Conservation (phyloP, 2,888 invertebrate species). For the Biston stratarius region DNA sequence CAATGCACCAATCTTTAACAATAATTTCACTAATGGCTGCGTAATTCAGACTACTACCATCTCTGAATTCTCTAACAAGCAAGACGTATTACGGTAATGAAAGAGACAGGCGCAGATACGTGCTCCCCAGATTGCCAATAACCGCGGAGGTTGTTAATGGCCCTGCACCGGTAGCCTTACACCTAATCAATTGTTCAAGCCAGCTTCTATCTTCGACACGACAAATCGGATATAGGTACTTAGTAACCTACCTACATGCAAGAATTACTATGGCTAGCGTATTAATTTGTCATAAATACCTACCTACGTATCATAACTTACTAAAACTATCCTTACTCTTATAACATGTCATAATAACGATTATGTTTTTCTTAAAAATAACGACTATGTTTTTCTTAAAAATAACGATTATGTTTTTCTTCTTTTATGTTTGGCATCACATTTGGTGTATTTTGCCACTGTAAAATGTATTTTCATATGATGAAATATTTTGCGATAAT, state of each 20-base stretch:
- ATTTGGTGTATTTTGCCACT: no score
- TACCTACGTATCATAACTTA: no score
- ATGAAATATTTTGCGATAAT: no score
- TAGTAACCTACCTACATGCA: neutral
- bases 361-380: no score
- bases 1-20: neutral
- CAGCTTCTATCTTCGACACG: conserved; percentile 12
- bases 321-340: no score
- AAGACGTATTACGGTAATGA: conserved; percentile 29
- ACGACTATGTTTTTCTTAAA: no score
- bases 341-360: no score
- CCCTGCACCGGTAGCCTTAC: conserved; percentile 53
- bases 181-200: conserved; percentile 61
- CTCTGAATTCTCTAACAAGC: conserved; percentile 23
- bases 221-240: conserved; percentile 5
- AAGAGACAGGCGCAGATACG: conserved; percentile 23
- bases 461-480: no score
- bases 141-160: conserved; percentile 57
- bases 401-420: no score
- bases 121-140: conserved; percentile 43
- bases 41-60: conserved; percentile 7
- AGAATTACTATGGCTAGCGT: neutral
- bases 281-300: no score
- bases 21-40: neutral
- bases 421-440: no score